Base-by-base conservation (phyloP, 1,140 invertebrate species). In the Muscidifurax raptorellus region DNA sequence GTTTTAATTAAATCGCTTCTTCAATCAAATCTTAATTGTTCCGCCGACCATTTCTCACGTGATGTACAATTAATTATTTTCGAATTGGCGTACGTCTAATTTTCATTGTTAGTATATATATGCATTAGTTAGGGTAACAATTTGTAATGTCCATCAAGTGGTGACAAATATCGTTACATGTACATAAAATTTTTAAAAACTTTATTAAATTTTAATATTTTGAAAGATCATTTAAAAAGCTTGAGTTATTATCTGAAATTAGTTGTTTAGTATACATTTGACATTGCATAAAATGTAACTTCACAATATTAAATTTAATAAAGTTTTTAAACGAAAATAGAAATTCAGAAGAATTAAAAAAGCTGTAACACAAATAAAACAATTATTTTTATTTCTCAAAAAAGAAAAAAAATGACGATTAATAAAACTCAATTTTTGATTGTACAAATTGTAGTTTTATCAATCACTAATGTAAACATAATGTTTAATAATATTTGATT, bases 381-480 rank as follows among this genome's bases (percentile, higher is more conserved):
- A 28, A 78, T 85, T 85, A 85, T 85, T 85, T 85, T 85, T 85
- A 85, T 82, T 85, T 85, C 80, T 78, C 66, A 82, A 78, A 85
- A n/a, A n/a, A n/a, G n/a, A n/a, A n/a, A n/a, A n/a, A n/a, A n/a
- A 82, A 85, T 82, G 80, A 85, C 84, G 72, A 85, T 82, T 78
- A 85, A 82, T 85, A 85, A 85, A 85, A 85, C 80, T 82, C 80
- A 85, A 80, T 85, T 85, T 85, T 85, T 82, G 80, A 85, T 85
- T 85, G 80, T 85, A 85, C 28, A 85, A 79, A 85, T 85, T 78
- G 44, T 85, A 78, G 69, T 85, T 77, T 85, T 77, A 82, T 72
- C 80, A 72, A 79, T 82, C n/a, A 40, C 79, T 82, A 44, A 47
- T 82, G 25, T 78, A 71, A 71, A 66, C 52, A 77, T 52, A 66